Base-by-base conservation (phyloP, 2,888 invertebrate species). In the Hermaeophaga mercurialis region DNA sequence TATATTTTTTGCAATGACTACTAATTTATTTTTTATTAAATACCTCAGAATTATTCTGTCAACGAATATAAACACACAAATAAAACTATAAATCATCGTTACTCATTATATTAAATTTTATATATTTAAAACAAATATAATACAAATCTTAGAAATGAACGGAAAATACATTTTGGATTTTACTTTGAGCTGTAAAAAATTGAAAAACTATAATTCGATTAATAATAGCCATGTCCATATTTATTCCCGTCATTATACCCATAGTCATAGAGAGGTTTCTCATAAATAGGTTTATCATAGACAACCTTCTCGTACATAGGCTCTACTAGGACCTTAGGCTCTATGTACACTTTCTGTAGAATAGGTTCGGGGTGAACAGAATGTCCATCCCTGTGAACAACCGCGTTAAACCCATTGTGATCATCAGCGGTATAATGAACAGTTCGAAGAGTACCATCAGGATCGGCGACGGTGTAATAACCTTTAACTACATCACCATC, bases 391-490 rank as follows among this genome's bases (percentile, higher is more conserved):
- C 58, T 63, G 15, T 57, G 54, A 8, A 67, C 67, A 6, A 66
- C 53, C 1, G 85, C 84, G 72, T 83, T 84, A 72, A 85, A 85
- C 58, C 85, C 85, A 74, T 28, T 77, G 70, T 73, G 72, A 64
- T 84, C 81, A 64, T 84, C 84, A 17, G 84, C 85, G 67, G 81
- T 82, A 76, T 85, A 85, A 66, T 84, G 84, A 24, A 85, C 85
- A 66, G 82, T 84, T 73, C 85, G 80, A 72, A 79, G 76, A 48
- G 84, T 79, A 66, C 85, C 85, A 66, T 83, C 84, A 6, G 85
- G 84, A 65, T 85, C 85, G 34, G 83, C 75, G 1, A 85, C 79
- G 65, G 82, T 82, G 70, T 85, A 85, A 15, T 82, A 83, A 19
- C 85, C 85, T 70, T 81, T 79, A 43, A 85, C 85, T 19, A 81